These are phyloP conservation scores for Lasioglossum vierecki DNA, from an alignment of 2,888 invertebrate genomes.

Conservation along the genomic window DNA sequence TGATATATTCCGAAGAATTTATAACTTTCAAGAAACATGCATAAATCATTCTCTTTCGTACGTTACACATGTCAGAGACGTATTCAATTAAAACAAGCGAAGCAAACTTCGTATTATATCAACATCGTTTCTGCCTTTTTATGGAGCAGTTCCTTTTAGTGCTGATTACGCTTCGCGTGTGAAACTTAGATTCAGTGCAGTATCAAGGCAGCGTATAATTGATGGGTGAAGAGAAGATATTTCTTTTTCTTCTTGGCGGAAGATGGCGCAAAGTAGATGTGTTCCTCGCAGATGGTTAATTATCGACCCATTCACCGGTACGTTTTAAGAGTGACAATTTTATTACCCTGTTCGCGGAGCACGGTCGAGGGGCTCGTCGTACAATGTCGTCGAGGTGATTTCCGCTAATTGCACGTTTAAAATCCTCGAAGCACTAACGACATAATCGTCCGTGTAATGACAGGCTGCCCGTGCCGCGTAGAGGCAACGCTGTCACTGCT, in stretches of 20 bases:
- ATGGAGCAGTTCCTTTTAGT: background rate
- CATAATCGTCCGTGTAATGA: slow-evolving; percentile 76
- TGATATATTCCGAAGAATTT: background rate
- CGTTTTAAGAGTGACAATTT: slow-evolving; percentile 47
- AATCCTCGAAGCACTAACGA: slow-evolving; percentile 67
- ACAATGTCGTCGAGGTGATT: slow-evolving; percentile 59
- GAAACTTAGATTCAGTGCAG: background rate
- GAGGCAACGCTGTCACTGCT: slow-evolving; percentile 73
- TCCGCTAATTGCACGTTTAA: slow-evolving; percentile 73
- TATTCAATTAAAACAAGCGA: background rate
- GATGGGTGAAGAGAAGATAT: background rate
- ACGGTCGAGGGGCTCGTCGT: slow-evolving; percentile 15
- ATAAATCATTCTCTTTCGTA: background rate
- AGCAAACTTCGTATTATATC: background rate
- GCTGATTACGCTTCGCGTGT: background rate
- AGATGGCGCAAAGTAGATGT: background rate
- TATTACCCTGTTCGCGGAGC: slow-evolving; percentile 43
- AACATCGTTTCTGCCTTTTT: background rate
- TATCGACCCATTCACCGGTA: slow-evolving; percentile 23
- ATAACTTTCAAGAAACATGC: background rate
- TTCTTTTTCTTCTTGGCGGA: background rate
- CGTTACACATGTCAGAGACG: background rate
- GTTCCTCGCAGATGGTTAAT: slow-evolving; percentile 35
- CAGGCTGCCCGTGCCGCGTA: slow-evolving; percentile 65
- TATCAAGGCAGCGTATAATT: background rate